Base-by-base conservation (phyloP, 1,140 invertebrate species). In the Pogonus chalceus region DNA sequence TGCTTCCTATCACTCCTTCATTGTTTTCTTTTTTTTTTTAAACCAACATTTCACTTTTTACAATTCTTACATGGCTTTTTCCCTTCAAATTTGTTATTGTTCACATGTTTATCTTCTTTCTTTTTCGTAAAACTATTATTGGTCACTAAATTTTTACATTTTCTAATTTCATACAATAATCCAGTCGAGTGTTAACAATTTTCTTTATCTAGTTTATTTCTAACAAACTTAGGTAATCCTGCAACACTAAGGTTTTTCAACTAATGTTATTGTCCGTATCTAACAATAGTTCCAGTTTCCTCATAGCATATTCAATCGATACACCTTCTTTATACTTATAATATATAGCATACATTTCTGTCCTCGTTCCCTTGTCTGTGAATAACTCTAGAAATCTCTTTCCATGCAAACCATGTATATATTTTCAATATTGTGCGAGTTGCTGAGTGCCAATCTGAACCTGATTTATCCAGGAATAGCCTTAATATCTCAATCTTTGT, bases 231-330 rank as follows among this genome's bases (percentile, higher is more conserved):
- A 7, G 26, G 26, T 31, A 31, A 31, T 4, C 26, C 26, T 31
- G 26, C 26, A 31, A 31, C 14, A 4, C 26, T 31, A 31, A 7
- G 7, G 14, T 31, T 31, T 7, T 31, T 31, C 7, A 7, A 31
- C 14, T 14, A 31, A 14, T 14, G 26, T 31, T 14, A 4, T 7
- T 31, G 26, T 31, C 26, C 26, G 4, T 31, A 31, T 31, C 26
- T 14, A 31, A 31, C 14, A 31, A 31, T 31, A 31, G 26, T 31
- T 14, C 7, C 14, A 57, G 54, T 58, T 59, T 60, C 35, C 21
- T 60, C 50, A 61, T 48, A 14, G 57, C 61, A 49, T 62, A 60
- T 12, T 60, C 51, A 20, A 59, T 7, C 14, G 61, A 39, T 37
- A 57, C 56, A 0, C 61, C 61, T 22, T 47, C 50, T 48, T 53